phyloP scores from a whole-genome alignment of 2,888 invertebrate genomes.

The Platypus cylindrus region DNA sequence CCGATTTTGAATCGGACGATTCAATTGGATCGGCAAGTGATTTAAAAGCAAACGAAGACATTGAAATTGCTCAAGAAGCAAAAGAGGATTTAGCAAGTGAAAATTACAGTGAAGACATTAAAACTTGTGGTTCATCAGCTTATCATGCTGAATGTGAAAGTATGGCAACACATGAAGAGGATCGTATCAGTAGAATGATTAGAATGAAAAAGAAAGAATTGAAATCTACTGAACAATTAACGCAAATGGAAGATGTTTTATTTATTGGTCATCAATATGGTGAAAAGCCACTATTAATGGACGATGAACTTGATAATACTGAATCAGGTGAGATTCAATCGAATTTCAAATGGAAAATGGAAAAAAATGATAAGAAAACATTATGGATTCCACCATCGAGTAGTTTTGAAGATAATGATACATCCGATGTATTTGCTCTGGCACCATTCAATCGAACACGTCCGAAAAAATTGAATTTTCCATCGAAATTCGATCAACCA shows the following conservation, averaged over 20 bases:
- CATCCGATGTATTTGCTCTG: slow-evolving; percentile 53
- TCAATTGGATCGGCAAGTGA: slow-evolving; percentile 64
- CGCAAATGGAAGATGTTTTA: slow-evolving; percentile 38
- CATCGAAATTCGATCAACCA: neutral
- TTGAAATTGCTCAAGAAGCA: slow-evolving; percentile 34
- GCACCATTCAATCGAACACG: slow-evolving; percentile 46
- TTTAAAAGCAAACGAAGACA: slow-evolving; percentile 43
- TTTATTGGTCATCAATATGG: slow-evolving; percentile 66
- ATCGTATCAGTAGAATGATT: slow-evolving; percentile 39
- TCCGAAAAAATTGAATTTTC: slow-evolving; percentile 12
- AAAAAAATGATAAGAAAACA: slow-evolving; percentile 23
- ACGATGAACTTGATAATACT: slow-evolving; percentile 63
- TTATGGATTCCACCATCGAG: slow-evolving; percentile 32
- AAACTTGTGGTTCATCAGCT: slow-evolving; percentile 55
- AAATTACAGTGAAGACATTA: slow-evolving; percentile 48
- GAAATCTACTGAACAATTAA: slow-evolving; percentile 26
- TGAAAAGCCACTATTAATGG: slow-evolving; percentile 58
- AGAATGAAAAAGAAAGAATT: slow-evolving; percentile 38
- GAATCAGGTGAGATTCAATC: slow-evolving; percentile 34
- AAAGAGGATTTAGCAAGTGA: slow-evolving; percentile 36
- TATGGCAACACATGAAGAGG: slow-evolving; percentile 49
- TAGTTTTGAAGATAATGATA: slow-evolving; percentile 34
- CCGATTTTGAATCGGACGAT: slow-evolving; percentile 45
- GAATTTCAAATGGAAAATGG: slow-evolving; percentile 17
- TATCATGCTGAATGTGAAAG: slow-evolving; percentile 63